Evolutionary conservation across 2,113 vertebrate genomes (phyloP), one percentile per base, ranked within the genome.

Genomic region (Thermophis baileyi): DNA sequence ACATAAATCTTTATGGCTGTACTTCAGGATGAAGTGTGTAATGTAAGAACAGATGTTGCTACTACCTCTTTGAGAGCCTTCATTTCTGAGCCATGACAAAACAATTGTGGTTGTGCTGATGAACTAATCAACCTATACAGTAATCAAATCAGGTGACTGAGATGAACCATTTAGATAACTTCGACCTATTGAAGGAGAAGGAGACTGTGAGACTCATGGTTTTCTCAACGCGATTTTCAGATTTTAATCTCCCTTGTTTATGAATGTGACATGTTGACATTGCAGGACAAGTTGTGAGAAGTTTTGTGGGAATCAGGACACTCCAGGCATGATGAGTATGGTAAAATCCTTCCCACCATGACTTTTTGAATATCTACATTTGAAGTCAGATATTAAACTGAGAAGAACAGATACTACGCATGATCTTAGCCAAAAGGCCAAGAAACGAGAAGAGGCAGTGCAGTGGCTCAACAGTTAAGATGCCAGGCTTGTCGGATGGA

Each of bases 81-180:
- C 30, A 60, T 16, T 63, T 50, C 46, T 92, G 44, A 22, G 44
- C 44, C 3, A 4, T 93, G 92, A 20, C 1, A 3, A 40, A 93
- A 51, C 89, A 3, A 9, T 81, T 94, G n/a, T 22, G 35, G 47
- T 57, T 49, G 35, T 89, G 14, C 90, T 3, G n/a, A 88, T 49
- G 47, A 94, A 10, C 14, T 51, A 81, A 27, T 10, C 63, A 35
- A 18, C n/a, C 85, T 44, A 25, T 6, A 0, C 0, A 86, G 35
- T 25, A 92, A 6, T 46, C n/a, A 44, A 49, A 2, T 25, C 53
- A 30, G n/a, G 69, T 55, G 69, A 85, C 16, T 86, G 44, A 93
- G 90, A 44, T 27, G 6, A 93, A 54, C 89, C 18, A 3, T 44
- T 87, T 92, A 89, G 88, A 22, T 53, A 92, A 92, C 85, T 50